phyloP scores from a whole-genome alignment of 1,140 invertebrate genomes.

The Bombus haemorrhoidalis region DNA sequence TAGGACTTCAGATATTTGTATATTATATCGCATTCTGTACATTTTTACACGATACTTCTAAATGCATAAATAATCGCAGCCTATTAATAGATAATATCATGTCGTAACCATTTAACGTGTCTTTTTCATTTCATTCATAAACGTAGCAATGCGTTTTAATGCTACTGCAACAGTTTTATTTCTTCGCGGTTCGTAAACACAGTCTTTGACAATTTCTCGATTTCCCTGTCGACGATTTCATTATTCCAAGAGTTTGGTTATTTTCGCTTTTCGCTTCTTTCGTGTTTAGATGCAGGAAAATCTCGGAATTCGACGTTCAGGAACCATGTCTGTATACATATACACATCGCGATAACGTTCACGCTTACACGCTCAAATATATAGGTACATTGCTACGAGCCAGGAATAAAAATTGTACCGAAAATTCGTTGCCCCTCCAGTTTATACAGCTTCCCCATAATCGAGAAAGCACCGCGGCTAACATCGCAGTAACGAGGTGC shows the following conservation, averaged over 20 bases:
- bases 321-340: neutral
- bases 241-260: constrained; percentile 65
- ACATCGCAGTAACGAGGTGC: constrained; percentile 44
- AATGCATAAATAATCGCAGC: neutral
- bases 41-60: neutral
- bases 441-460: neutral
- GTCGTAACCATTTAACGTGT: neutral
- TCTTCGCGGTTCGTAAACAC: neutral
- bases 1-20: too few species aligned
- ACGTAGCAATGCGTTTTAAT: neutral
- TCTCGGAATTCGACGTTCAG: neutral
- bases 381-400: constrained; percentile 17
- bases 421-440: neutral
- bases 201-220: constrained; percentile 43
- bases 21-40: neutral
- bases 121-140: neutral
- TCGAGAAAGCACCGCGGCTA: neutral
- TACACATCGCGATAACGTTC: neutral
- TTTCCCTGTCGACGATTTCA: constrained; percentile 66
- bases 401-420: constrained; percentile 46
- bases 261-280: neutral
- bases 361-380: neutral
- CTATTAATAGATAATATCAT: neutral
- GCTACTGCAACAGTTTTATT: neutral
- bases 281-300: constrained; percentile 25